Base-by-base conservation (phyloP, 2,797 vertebrate genomes). In the Enteromius afrohamiltoni region DNA sequence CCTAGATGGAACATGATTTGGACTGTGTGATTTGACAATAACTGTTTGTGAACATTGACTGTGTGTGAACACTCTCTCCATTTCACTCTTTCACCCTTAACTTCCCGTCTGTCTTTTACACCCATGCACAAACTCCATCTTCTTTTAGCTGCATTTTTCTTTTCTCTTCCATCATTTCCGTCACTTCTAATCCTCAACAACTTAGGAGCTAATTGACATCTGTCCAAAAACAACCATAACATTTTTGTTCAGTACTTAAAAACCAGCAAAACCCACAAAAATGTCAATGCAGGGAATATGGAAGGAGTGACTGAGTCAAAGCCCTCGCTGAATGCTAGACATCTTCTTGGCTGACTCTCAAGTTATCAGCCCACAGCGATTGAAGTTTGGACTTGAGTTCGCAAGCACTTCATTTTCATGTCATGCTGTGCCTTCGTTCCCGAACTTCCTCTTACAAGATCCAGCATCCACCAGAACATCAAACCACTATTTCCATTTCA, bases 401-500 rank as follows among this genome's bases (percentile, higher is more conserved):
- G 17, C 76, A 73, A 67, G 77, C 23, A 21, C 69, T 79, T 85
- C 10, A 53, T 80, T 85, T 74, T 76, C 58, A 70, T 58, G 45
- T 83, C 58, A n/a, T n/a, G 34, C 42, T 40, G 42, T 74, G 51
- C 45, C 45, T 55, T 76, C 51, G 0, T 83, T 65, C 11, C n/a
- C 23, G 9, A 47, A 76, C 70, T n/a, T 86, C 62, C 37, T 21
- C 34, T 49, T 26, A 67, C 11, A 68, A 34, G 62, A 73, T 49
- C 17, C n/a, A 79, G 17, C 10, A 81, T 49, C 21, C 29, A 69
- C 47, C 71, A 87, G 55, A 77, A 73, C 10, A 29, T 60, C 17
- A 70, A 82, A 79, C 67, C 73, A 62, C 47, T 26, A 23, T 85
- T 85, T 85, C 73, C 78, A 85, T 84, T 80, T 85, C 68, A 74